Base-by-base conservation (phyloP, 1,140 invertebrate genomes). In the Calliphora vicina region DNA sequence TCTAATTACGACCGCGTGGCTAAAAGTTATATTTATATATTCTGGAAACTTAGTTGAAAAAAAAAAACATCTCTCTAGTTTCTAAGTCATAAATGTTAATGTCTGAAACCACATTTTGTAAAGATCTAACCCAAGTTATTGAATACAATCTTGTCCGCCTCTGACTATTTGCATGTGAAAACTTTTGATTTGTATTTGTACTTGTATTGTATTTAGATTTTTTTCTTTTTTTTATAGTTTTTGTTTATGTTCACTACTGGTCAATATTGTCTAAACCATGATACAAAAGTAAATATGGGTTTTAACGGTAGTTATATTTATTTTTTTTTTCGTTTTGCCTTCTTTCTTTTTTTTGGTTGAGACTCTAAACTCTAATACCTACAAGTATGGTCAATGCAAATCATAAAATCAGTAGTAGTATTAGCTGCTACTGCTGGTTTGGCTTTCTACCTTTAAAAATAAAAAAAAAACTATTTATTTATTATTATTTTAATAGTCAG, bases 231-330 rank as follows among this genome's bases (percentile, higher is more conserved):
- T 74, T 74, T 74, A 13, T 29, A 35, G 29, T 74, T 29, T 23
- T 74, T 74, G 72, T 35, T 35, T 35, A 35, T 74, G 72, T 50
- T 50, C 45, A 50, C 17, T 50, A 74, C 17, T 74, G 72, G 72
- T 74, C 72, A 74, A 74, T 74, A 74, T 74, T 74, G 27, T 74
- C 72, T 74, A 35, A 35, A 35, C 45, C 17, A 13, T 50, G 45
- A 50, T 50, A 50, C 17, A 50, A 50, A 50, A 17, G 74, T 42
- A 20, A 25, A 43, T 45, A 25, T 71, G n/a, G 13, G 29, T 78
- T 45, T 78, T 78, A 78, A 78, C 35, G 35, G 35, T 23, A 35
- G 35, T 35, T 35, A 10, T n/a, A n/a, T n/a, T 35, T 35, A 5
- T 35, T 10, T 45, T 78, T 25, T 45, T 27, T 20, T 29, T n/a